Base-by-base conservation (phyloP, 2,888 invertebrate species). In the Dioctria linearis region DNA sequence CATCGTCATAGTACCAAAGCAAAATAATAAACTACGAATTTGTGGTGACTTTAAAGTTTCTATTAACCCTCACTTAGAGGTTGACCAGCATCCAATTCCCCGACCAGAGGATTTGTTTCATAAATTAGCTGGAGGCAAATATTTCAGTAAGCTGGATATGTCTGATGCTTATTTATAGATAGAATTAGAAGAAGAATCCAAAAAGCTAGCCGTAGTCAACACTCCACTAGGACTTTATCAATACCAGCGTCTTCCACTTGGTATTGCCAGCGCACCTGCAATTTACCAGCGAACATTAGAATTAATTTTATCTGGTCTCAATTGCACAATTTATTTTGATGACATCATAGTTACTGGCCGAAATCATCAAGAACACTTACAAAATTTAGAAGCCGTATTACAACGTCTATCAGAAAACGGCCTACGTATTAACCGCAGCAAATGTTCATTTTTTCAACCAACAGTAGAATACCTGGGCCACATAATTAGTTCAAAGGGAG, bases 1-100 rank as follows among this genome's bases (percentile, higher is more conserved):
- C 11, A 69, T 79, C 0, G 81, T 78, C 2, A 43, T 81, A 13
- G 78, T 78, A 9, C 54, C n/a, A 43, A 81, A 81, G 25, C 4
- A 42, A 2, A 43, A 69, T 65, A 66, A 67, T 11, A n/a, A 61
- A 54, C 13, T 81, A 11, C 13, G 79, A 79, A 65, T 81, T 11
- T 81, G 81, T 79, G 79, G 81, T 11, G 79, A 71, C 59, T 81
- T 81, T 49, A 81, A 81, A 69, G 78, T 49, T 6, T 2, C 63
- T 11, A 43, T 81, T 25, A 81, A 81, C 49, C 11, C 75, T n/a
- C 81, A 79, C 43, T 39, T 81, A 5, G 79, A 81, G 11, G 51
- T 65, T 9, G 49, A 69, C 46, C 11, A 13, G 13, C 59, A 59
- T 13, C 59, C 59, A 13, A 9, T 59, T 59, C 79, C 81, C n/a